These are phyloP conservation scores for Melanotaenia maccullochi DNA, from an alignment of 2,797 vertebrate species.

Conservation along the genomic window DNA sequence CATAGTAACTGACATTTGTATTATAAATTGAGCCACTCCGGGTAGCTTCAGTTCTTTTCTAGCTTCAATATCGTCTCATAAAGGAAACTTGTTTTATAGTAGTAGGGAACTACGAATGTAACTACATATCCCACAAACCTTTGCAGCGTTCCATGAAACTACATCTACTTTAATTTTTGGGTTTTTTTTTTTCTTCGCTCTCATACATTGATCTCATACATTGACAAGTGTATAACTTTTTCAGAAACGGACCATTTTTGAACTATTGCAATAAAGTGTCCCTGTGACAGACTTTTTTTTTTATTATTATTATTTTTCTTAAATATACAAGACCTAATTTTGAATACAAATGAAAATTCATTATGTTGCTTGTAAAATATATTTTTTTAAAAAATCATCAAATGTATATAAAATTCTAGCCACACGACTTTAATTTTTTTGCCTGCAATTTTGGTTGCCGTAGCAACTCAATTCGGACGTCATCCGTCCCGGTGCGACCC, in stretches of 20 bases:
- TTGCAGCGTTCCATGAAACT: not conserved
- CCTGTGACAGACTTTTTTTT: no score
- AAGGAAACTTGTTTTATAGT: no score
- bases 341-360: not conserved
- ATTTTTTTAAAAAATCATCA: not conserved
- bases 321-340: not conserved
- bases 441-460: slow-evolving; percentile 79
- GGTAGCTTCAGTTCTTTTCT: no score
- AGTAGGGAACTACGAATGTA: not conserved
- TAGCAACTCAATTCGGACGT: slow-evolving; percentile 89
- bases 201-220: not conserved
- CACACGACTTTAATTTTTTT: not conserved
- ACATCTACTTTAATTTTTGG: no score
- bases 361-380: not conserved
- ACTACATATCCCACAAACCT: slow-evolving; percentile 40
- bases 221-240: not conserved
- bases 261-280: no score
- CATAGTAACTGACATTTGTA: no score
- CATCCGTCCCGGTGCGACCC: slow-evolving; percentile 88
- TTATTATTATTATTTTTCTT: not conserved
- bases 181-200: no score
- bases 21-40: no score
- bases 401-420: not conserved
- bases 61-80: no score
- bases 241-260: no score